phyloP scores from a whole-genome alignment of 2,888 invertebrate genomes.

The Epirrhoe alternata region DNA sequence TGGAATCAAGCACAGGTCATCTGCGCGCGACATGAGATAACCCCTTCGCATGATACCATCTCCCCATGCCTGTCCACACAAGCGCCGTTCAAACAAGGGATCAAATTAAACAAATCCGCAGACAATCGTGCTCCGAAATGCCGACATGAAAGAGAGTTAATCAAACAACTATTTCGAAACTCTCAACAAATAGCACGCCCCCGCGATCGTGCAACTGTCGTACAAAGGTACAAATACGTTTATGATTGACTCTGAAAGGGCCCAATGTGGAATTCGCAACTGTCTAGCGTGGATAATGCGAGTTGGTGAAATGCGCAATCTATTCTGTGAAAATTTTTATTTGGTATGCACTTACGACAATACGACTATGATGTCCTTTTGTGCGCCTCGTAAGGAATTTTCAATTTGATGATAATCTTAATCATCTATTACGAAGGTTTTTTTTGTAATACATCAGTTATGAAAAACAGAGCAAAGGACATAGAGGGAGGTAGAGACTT shows the following conservation, averaged over 20 bases:
- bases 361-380: not conserved
- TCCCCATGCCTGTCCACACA: slow-evolving; percentile 78
- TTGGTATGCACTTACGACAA: not conserved
- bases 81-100: slow-evolving; percentile 80
- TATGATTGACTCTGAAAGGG: slow-evolving; percentile 71
- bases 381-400: not conserved
- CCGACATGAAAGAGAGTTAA: slow-evolving; percentile 83
- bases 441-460: not conserved
- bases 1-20: slow-evolving; percentile 67
- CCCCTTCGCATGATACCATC: slow-evolving; percentile 68
- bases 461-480: not conserved
- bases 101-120: slow-evolving; percentile 83
- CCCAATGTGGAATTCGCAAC: slow-evolving; percentile 48
- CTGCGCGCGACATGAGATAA: slow-evolving; percentile 75
- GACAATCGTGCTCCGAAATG: slow-evolving; percentile 74
- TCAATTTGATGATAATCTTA: not conserved
- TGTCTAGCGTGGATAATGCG: slow-evolving; percentile 67
- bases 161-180: slow-evolving; percentile 79
- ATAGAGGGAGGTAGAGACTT: too few species aligned
- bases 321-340: slow-evolving; percentile 34
- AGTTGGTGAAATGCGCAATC: slow-evolving; percentile 74
- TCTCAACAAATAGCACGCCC: slow-evolving; percentile 69
- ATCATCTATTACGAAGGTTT: too few species aligned
- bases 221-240: slow-evolving; percentile 63
- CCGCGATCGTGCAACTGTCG: slow-evolving; percentile 71